phyloP scores from a whole-genome alignment of 23 tunicate species.

The Diplosoma virens region DNA sequence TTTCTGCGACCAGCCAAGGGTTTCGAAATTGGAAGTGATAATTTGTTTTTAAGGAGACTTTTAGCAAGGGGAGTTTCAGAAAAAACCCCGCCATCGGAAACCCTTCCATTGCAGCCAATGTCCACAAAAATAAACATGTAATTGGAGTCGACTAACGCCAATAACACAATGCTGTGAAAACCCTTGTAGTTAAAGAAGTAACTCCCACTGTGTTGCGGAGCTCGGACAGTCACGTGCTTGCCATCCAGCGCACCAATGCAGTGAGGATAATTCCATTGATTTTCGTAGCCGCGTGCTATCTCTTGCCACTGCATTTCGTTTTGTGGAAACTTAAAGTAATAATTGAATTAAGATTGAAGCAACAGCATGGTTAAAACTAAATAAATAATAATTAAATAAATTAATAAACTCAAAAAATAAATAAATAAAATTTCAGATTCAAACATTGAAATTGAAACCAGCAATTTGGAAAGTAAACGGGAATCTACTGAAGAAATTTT shows the following conservation, averaged over 20 bases:
- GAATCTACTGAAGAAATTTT: no score
- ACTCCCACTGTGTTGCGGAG: not conserved
- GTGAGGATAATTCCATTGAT: no score
- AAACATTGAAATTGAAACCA: no score
- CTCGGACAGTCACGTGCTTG: slow-evolving; percentile 11
- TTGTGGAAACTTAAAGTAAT: not conserved
- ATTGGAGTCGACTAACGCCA: slow-evolving; percentile 12
- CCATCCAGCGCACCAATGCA: slow-evolving; percentile 25
- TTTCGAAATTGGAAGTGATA: not conserved
- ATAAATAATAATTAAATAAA: not conserved
- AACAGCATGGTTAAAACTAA: no score
- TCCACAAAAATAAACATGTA: slow-evolving; percentile 20
- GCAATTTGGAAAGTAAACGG: no score
- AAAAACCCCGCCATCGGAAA: slow-evolving; percentile 16
- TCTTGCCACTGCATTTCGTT: not conserved
- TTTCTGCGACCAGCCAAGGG: not conserved
- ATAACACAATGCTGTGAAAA: slow-evolving; percentile 12
- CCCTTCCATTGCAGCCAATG: slow-evolving; percentile 25
- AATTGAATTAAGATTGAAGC: no score
- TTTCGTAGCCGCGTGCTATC: not conserved
- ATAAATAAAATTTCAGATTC: no score
- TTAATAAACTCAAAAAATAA: not conserved
- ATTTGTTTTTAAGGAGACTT: not conserved
- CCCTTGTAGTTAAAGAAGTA: slow-evolving; percentile 26
- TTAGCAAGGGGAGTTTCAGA: not conserved